Percentiles rank a stretch among this genome's conserved stretches.
phyloP scores from a whole-genome alignment of 2,797 vertebrate genomes.

The Leucoraja ocellata region DNA sequence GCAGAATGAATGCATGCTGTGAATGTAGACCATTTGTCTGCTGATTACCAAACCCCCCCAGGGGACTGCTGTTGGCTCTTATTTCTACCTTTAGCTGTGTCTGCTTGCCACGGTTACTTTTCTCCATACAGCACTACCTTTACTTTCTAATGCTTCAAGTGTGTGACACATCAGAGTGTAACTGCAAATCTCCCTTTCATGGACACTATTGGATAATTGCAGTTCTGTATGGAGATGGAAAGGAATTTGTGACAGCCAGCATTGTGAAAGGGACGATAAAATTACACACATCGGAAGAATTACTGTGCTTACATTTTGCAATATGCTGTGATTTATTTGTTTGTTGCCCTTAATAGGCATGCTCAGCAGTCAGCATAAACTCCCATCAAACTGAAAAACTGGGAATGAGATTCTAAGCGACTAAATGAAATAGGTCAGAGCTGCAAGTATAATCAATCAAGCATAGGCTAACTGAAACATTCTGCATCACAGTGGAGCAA shows the following conservation, averaged over 20 bases:
- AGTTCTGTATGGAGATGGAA: neutral
- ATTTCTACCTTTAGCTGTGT: constrained; percentile 51
- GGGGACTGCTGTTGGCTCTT: constrained; percentile 59
- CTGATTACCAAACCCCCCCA: constrained; percentile 54
- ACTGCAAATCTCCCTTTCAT: constrained; percentile 25
- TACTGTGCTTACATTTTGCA: constrained; percentile 33
- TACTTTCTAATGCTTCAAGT: constrained; percentile 16
- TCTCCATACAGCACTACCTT: constrained; percentile 21
- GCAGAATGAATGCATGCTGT: constrained; percentile 56
- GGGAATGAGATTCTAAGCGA: constrained; percentile 25
- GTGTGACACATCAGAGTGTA: neutral
- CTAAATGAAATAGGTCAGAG: constrained; percentile 39
- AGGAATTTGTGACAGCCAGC: constrained; percentile 17
- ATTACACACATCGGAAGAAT: constrained; percentile 35
- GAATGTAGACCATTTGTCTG: constrained; percentile 56
- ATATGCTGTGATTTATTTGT: constrained; percentile 37
- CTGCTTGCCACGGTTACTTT: constrained; percentile 28
- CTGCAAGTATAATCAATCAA: constrained; percentile 37
- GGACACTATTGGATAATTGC: constrained; percentile 28
- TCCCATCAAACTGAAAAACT: constrained; percentile 37
- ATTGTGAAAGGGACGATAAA: constrained; percentile 38
- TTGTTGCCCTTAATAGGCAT: constrained; percentile 34
- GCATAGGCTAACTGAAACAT: constrained; percentile 34
- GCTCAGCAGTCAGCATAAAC: constrained; percentile 31
- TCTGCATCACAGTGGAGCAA: constrained; percentile 24